Conservation (phyloP, 2,797 vertebrate genomes). For the Aplochiton taeniatus region DNA sequence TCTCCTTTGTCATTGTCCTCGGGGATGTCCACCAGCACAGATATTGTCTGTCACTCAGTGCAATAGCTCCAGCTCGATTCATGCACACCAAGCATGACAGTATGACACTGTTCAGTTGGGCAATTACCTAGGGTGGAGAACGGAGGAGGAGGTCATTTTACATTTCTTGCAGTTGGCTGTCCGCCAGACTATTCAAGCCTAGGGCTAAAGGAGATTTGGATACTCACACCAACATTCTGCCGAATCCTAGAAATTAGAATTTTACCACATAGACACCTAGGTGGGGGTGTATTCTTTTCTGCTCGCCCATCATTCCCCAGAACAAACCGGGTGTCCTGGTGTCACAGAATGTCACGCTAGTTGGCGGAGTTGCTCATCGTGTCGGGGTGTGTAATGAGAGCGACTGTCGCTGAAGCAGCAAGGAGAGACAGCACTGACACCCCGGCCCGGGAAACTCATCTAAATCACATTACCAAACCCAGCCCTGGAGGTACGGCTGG, state of each 20-base stretch:
- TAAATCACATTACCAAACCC: constrained; percentile 77
- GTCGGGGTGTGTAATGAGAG: constrained; percentile 72
- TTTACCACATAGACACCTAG: neutral
- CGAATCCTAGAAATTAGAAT: neutral
- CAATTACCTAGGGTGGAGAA: constrained; percentile 13
- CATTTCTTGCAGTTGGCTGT: neutral
- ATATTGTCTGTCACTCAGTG: constrained; percentile 40
- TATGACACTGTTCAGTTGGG: constrained; percentile 26
- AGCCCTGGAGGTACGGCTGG: constrained; percentile 65
- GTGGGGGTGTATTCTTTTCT: constrained; percentile 7
- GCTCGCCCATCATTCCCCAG: constrained; percentile 28
- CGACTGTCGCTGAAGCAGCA: constrained; percentile 64
- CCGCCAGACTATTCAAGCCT: constrained; percentile 2
- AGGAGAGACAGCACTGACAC: constrained; percentile 68
- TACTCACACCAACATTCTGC: constrained; percentile 16
- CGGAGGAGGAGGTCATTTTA: neutral
- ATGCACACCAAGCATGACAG: neutral
- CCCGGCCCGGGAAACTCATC: constrained; percentile 71
- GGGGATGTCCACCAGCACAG: constrained; percentile 29
- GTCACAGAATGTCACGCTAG: constrained; percentile 66
- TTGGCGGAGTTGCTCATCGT: constrained; percentile 55
- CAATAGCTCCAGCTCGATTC: neutral
- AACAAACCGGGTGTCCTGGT: constrained; percentile 56
- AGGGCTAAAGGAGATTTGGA: constrained; percentile 26
- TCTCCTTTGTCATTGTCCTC: constrained; percentile 20